These are phyloP conservation scores for Heterochromis multidens DNA, from an alignment of 2,113 vertebrate species.

Conservation along the genomic window DNA sequence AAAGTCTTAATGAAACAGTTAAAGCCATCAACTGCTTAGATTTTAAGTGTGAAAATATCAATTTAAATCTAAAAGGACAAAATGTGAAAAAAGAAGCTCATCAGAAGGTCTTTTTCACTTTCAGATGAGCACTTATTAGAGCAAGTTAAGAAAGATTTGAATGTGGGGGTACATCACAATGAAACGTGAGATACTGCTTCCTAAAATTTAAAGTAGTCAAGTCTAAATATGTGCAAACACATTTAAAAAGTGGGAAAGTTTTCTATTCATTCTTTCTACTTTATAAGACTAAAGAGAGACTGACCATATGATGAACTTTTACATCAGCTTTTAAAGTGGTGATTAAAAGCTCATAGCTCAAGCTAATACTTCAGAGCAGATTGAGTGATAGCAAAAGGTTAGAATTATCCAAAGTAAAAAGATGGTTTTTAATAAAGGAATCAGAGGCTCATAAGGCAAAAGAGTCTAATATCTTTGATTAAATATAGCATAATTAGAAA, in stretches of 20 bases:
- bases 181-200: neutral
- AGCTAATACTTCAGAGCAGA: neutral
- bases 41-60: slow-evolving; percentile 3
- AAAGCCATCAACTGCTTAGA: neutral
- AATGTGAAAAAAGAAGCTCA: neutral
- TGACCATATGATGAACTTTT: neutral
- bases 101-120: neutral
- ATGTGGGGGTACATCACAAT: neutral
- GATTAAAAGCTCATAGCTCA: neutral
- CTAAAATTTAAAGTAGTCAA: neutral
- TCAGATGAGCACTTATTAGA: neutral
- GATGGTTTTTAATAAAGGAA: neutral
- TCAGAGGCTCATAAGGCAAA: neutral
- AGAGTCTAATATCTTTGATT: neutral
- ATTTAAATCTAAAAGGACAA: neutral
- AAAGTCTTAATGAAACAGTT: neutral
- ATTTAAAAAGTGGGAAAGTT: neutral
- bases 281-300: neutral
- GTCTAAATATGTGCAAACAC: neutral
- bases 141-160: neutral
- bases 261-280: neutral
- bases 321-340: neutral
- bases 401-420: neutral
- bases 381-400: neutral
- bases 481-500: neutral